A percentile compares a stretch with the other conserved stretches of the same genome.
phyloP scores from a whole-genome alignment of 2,113 vertebrate species.

The Larimichthys polyactis region DNA sequence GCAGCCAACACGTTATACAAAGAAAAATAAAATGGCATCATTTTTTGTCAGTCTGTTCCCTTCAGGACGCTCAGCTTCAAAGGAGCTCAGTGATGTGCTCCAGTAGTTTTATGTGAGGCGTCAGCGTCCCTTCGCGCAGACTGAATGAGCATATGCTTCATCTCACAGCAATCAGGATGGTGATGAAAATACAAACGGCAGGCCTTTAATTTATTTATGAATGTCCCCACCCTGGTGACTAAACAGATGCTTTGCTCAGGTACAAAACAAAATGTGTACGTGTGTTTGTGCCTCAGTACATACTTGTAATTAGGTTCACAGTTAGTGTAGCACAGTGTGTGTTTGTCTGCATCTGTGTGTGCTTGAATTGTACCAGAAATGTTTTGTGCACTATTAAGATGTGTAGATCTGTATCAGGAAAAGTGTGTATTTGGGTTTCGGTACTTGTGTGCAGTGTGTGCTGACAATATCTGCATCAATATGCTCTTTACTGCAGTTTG shows the following conservation, averaged over 20 bases:
- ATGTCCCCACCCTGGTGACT: constrained; percentile 47
- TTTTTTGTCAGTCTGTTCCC: constrained; percentile 29
- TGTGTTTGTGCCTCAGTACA: background rate
- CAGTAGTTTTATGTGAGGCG: constrained; percentile 1
- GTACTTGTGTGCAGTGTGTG: background rate
- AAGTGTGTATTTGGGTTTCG: background rate
- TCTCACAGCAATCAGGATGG: constrained; percentile 36
- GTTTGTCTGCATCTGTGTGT: background rate
- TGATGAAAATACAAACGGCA: constrained; percentile 50
- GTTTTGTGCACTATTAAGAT: background rate
- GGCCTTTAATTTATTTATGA: constrained; percentile 67
- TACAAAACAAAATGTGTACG: constrained; percentile 39
- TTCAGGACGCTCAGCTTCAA: constrained; percentile 24
- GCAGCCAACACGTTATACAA: background rate
- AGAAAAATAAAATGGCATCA: background rate
- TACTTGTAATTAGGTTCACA: background rate
- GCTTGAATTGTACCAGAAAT: background rate
- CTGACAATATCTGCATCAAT: background rate
- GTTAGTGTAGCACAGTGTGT: background rate
- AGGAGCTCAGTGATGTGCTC: constrained; percentile 38
- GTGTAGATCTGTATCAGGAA: background rate
- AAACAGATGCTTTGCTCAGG: constrained; percentile 49
- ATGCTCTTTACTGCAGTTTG: background rate
- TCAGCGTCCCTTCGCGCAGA: background rate
- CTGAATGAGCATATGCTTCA: constrained; percentile 34